Percentiles rank a stretch among this genome's conserved stretches.
phyloP scores from a whole-genome alignment of 1,140 invertebrate genomes.

The Lucilia sericata region DNA sequence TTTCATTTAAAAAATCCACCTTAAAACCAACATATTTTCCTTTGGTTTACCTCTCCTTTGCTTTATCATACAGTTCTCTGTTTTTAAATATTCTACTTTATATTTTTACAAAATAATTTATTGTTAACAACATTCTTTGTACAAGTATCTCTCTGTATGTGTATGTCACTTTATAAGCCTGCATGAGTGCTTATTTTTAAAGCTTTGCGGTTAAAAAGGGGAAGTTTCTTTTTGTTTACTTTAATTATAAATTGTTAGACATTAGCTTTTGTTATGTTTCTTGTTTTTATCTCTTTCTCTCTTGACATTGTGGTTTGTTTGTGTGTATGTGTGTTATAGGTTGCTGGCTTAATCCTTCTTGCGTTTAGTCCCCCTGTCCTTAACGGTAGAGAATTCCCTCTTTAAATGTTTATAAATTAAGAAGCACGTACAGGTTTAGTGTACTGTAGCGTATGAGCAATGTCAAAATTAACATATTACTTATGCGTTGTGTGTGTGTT shows the following conservation, averaged over 20 bases:
- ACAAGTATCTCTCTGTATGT: no score
- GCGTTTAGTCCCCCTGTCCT: background rate
- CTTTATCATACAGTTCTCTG: no score
- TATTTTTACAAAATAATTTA: no score
- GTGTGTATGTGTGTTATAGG: background rate
- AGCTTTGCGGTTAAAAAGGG: background rate
- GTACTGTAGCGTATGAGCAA: conserved; percentile 9
- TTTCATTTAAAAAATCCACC: no score
- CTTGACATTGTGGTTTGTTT: background rate
- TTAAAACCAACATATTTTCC: no score
- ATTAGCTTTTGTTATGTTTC: background rate
- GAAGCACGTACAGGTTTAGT: background rate
- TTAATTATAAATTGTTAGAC: conserved; percentile 27
- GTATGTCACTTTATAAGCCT: no score
- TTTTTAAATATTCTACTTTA: no score
- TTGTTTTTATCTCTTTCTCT: background rate
- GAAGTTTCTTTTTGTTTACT: background rate
- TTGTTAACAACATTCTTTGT: no score
- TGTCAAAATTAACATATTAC: conserved; percentile 16
- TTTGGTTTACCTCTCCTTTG: no score
- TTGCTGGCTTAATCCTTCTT: background rate
- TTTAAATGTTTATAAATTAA: background rate
- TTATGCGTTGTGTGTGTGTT: background rate
- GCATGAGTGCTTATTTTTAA: background rate
- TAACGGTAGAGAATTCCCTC: background rate